Percentiles rank a stretch among this genome's conserved stretches.
Evolutionary conservation across 1,140 invertebrate species (phyloP).

Genomic region (Sycophila sp.): DNA sequence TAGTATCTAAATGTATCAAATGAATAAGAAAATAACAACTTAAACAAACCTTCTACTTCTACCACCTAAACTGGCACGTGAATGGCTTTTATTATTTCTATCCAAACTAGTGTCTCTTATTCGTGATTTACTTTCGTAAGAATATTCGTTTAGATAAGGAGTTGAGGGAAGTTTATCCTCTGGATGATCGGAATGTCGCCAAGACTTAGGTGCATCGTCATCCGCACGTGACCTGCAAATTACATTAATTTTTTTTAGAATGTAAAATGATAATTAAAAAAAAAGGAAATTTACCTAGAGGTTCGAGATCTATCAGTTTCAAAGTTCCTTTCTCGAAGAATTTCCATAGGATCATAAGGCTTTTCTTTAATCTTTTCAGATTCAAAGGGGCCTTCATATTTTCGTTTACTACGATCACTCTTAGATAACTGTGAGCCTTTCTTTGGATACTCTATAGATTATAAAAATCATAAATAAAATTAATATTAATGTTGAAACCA

Average conservation of each 20-base stretch:
- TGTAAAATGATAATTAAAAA: neutral
- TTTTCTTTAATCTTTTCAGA: slow-evolving; percentile 48
- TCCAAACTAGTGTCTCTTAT: slow-evolving; percentile 52
- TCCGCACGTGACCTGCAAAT: slow-evolving; percentile 44
- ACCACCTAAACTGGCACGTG: slow-evolving; percentile 25
- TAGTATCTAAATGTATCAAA: no score
- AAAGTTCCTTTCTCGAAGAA: slow-evolving; percentile 55
- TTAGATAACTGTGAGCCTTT: slow-evolving; percentile 44
- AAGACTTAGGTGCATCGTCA: slow-evolving; percentile 42
- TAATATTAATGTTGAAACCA: neutral
- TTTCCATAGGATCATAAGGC: slow-evolving; percentile 58
- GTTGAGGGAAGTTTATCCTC: slow-evolving; percentile 49
- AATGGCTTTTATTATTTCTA: slow-evolving; percentile 49
- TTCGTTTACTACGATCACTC: slow-evolving; percentile 47
- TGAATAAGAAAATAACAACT: no score
- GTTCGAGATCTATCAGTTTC: slow-evolving; percentile 48
- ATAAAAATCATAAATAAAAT: neutral
- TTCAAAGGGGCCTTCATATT: slow-evolving; percentile 49
- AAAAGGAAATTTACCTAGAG: slow-evolving; percentile 40
- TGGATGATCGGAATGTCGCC: slow-evolving; percentile 43
- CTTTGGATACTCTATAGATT: slow-evolving; percentile 47
- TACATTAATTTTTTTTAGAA: neutral
- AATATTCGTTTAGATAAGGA: slow-evolving; percentile 46
- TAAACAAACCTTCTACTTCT: slow-evolving; percentile 26
- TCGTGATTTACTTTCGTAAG: slow-evolving; percentile 50